Base-by-base conservation (phyloP, 2,888 invertebrate species). In the Brachypalpus laphriformis region DNA sequence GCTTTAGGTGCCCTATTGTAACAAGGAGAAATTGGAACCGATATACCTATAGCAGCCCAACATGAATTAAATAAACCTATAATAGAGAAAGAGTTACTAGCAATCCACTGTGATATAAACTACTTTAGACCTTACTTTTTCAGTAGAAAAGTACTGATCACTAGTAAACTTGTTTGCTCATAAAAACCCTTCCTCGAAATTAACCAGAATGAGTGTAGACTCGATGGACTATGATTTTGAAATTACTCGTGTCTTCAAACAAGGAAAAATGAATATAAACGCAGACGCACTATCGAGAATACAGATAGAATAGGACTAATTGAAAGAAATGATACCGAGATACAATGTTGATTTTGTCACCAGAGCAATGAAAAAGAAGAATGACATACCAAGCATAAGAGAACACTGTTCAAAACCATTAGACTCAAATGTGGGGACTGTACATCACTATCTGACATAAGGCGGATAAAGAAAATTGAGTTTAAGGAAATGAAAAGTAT, bases 101-200 rank as follows among this genome's bases (percentile, higher is more conserved):
- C 25, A 51, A 51, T 28, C 11, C 51, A 51, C 8, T 51, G 51
- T 25, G 51, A 14, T 8, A 51, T 51, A 51, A 51, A 28, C 6
- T 51, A 28, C 14, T 51, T 51, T 8, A 51, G 28, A 28, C 51
- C 28, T 2, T 51, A 28, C 14, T 8, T 51, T 2, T 51, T 16
- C n/a, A 28, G 28, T 5, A 28, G 28, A 51, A 51, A 28, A 28
- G 3, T 51, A 51, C 7, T n/a, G 42, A 25, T 40, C 57, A 37
- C 34, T 57, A 57, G 57, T 40, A 11, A 40, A 20, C 34, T 8
- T 57, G n/a, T 57, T 57, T 11, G n/a, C 57, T n/a, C n/a, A n/a
- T n/a, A n/a, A n/a, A n/a, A n/a, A n/a, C n/a, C n/a, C n/a, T n/a
- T n/a, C n/a, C n/a, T 8, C 42, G 9, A 16, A 42, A 42, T 7